phyloP scores from a whole-genome alignment of 2,113 vertebrate genomes.

The Aegotheles bennettii region DNA sequence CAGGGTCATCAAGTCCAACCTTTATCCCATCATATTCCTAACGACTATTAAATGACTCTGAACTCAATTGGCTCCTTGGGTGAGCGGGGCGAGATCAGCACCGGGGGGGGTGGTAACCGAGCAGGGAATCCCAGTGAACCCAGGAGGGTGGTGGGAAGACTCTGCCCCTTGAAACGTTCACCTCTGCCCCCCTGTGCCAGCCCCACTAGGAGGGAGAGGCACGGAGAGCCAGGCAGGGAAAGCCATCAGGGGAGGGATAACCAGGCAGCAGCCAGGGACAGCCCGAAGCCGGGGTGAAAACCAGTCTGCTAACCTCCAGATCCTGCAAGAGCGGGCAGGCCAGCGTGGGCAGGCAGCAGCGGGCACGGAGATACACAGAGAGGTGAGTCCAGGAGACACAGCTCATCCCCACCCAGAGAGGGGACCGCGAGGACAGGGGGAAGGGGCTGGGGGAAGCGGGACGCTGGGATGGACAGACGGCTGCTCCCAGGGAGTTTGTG shows the following conservation, averaged over 20 bases:
- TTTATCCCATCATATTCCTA: too few species aligned
- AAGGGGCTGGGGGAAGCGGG: neutral
- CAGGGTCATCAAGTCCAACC: too few species aligned
- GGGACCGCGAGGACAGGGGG: neutral
- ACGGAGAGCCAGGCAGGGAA: neutral
- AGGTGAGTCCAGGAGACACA: slow-evolving; percentile 39
- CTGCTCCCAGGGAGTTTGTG: neutral
- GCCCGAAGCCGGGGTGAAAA: slow-evolving; percentile 20
- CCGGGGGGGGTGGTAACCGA: too few species aligned
- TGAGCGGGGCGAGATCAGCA: too few species aligned
- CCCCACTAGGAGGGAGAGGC: neutral
- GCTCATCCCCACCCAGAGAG: neutral
- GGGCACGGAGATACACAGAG: slow-evolving; percentile 34
- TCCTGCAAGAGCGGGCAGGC: slow-evolving; percentile 66
- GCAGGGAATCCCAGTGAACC: too few species aligned
- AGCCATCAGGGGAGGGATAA: neutral
- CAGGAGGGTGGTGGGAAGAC: neutral
- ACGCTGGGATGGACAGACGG: accelerated
- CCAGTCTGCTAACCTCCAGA: slow-evolving; percentile 74
- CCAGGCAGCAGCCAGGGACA: neutral
- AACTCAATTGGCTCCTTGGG: too few species aligned
- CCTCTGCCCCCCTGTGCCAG: neutral
- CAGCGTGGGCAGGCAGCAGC: slow-evolving; percentile 28
- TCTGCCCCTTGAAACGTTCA: accelerated
- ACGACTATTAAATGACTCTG: accelerated